Evolutionary conservation across 2,888 invertebrate species (phyloP).

Genomic region (Nymphalis c-album): DNA sequence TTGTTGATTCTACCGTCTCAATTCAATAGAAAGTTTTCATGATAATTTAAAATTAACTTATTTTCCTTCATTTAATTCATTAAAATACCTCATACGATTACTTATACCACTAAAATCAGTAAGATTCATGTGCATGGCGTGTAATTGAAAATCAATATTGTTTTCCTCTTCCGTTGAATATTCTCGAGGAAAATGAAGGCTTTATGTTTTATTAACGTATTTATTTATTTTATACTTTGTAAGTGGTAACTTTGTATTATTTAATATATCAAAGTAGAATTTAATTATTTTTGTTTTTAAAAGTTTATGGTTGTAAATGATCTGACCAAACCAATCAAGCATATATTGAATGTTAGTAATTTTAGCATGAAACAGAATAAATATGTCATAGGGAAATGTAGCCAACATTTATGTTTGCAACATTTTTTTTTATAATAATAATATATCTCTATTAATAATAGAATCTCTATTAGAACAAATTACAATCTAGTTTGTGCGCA

Average conservation of each 20-base stretch:
- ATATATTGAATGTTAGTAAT: too few species aligned
- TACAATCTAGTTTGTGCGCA: too few species aligned
- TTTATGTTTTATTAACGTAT: conserved; percentile 45
- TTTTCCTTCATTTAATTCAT: conserved; percentile 1
- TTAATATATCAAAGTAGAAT: neutral
- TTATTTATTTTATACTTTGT: conserved; percentile 43
- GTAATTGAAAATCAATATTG: conserved; percentile 41
- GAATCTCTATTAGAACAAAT: too few species aligned
- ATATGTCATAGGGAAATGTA: too few species aligned
- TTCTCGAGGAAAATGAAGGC: conserved; percentile 47
- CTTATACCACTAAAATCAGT: neutral
- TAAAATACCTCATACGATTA: neutral
- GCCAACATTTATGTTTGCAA: too few species aligned
- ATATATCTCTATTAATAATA: too few species aligned
- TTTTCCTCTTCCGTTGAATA: conserved; percentile 7
- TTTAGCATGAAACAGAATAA: too few species aligned
- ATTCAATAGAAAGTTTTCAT: too few species aligned
- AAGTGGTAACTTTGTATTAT: neutral
- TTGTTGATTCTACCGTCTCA: too few species aligned
- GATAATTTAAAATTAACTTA: neutral
- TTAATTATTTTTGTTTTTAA: neutral
- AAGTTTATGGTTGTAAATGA: too few species aligned
- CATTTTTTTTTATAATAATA: too few species aligned
- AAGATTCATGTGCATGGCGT: conserved; percentile 36
- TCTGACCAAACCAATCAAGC: too few species aligned